Evolutionary conservation across 2,113 vertebrate genomes (phyloP).

Genomic region (Actinemys pallida): DNA sequence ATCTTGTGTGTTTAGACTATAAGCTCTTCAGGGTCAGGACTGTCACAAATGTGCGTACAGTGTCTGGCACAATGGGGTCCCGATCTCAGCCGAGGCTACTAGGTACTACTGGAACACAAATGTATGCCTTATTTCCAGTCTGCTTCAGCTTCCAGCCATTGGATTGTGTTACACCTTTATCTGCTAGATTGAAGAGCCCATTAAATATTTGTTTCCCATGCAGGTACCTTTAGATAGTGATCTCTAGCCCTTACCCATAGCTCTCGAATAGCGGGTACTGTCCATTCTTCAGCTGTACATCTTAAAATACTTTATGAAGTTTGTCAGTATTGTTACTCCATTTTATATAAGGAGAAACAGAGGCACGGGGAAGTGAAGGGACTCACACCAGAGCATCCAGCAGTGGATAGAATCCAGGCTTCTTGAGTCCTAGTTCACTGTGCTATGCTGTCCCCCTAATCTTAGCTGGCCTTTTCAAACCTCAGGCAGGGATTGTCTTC

Average conservation of each 20-base stretch:
- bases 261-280: not conserved
- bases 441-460: accelerated
- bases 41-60: not conserved
- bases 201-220: too few species aligned
- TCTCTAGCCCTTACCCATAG: not conserved
- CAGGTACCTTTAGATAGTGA: not conserved
- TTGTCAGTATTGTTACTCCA: not conserved
- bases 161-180: too few species aligned
- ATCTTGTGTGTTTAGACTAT: not conserved
- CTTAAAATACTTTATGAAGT: not conserved
- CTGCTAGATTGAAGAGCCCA: too few species aligned
- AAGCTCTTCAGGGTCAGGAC: not conserved
- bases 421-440: not conserved
- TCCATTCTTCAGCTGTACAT: not conserved
- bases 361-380: not conserved
- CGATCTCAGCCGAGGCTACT: not conserved
- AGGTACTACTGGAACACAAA: not conserved
- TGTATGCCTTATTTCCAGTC: too few species aligned
- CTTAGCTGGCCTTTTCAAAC: not conserved
- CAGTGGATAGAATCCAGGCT: accelerated
- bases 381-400: not conserved
- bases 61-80: not conserved
- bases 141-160: too few species aligned
- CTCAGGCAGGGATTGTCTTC: accelerated
- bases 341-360: not conserved